Base-by-base conservation (phyloP, 2,888 invertebrate genomes). In the Drosophila borealis region DNA sequence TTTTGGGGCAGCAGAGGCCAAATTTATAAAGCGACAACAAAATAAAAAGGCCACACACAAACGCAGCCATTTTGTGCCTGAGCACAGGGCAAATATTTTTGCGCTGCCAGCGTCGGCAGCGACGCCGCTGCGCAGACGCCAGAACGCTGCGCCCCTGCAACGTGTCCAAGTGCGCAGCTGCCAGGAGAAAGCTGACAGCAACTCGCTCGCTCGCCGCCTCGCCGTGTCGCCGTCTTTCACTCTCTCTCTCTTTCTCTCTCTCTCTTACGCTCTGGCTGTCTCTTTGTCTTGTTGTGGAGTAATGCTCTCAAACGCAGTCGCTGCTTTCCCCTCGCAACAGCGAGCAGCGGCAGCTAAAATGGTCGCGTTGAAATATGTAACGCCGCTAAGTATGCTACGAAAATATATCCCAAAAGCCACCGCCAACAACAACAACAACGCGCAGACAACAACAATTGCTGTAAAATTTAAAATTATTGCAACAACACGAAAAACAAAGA, bases 321-420 rank as follows among this genome's bases (percentile, higher is more conserved):
- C 49, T 13, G 42, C 34, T 59, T 76, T 56, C 50, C 70, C 64
- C 61, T 46, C n/a, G 50, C 56, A 29, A 8, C 8, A 25, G 39
- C 53, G 19, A 34, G 54, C 64, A 55, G 50, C 55, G 44, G 21
- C 57, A 73, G 61, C 60, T 63, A 85, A 84, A 88, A 84, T 84
- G 89, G 80, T 80, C 86, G 83, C 80, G 89, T 88, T 89, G 88
- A 89, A 83, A 89, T 83, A 81, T 83, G 89, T 84, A 83, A 89
- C 87, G 87, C 89, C 73, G 73, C 81, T 89, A 89, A 85, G 85
- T 85, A 86, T 88, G 81, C 85, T 86, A 82, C 78, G 54, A 86
- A 86, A 86, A 89, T 73, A 82, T 70, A 74, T 76, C 21, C 36
- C 57, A 45, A 74, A 51, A 60, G 57, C 60, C 59, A 60, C 13